phyloP scores from a whole-genome alignment of 2,888 invertebrate genomes.

The Serripes groenlandicus region DNA sequence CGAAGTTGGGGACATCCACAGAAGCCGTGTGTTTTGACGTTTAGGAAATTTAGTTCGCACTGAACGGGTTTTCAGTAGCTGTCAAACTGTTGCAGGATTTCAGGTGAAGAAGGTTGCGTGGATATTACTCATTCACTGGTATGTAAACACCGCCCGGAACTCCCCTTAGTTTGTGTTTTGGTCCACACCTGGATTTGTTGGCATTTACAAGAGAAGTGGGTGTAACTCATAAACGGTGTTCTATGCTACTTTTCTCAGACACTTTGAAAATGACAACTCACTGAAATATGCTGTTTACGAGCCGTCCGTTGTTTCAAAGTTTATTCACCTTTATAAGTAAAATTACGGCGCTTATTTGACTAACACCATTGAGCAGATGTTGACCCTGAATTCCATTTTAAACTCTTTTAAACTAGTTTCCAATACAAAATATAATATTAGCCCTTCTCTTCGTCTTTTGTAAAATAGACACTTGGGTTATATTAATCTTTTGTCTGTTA shows the following conservation, averaged over 20 bases:
- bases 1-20: neutral
- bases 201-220: slow-evolving; percentile 1
- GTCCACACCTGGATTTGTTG: slow-evolving; percentile 14
- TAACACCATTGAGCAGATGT: too few relatives aligned
- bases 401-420: too few relatives aligned
- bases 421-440: too few relatives aligned
- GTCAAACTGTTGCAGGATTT: neutral
- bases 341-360: too few relatives aligned
- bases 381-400: too few relatives aligned
- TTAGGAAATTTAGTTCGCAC: neutral
- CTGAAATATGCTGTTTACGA: too few relatives aligned
- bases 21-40: neutral
- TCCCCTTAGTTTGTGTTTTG: neutral
- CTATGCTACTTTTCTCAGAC: neutral
- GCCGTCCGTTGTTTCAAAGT: too few relatives aligned
- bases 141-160: neutral
- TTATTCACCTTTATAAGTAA: too few relatives aligned
- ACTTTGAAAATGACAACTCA: neutral
- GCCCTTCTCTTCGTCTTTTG: too few relatives aligned
- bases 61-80: neutral
- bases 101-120: neutral
- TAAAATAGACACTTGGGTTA: too few relatives aligned
- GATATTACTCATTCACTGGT: neutral
- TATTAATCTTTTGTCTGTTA: too few relatives aligned
- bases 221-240: neutral